Percentiles rank a stretch among this genome's conserved stretches.
These are phyloP conservation scores for Drosophila serrata DNA, from an alignment of 1,140 invertebrate species.

Conservation along the genomic window DNA sequence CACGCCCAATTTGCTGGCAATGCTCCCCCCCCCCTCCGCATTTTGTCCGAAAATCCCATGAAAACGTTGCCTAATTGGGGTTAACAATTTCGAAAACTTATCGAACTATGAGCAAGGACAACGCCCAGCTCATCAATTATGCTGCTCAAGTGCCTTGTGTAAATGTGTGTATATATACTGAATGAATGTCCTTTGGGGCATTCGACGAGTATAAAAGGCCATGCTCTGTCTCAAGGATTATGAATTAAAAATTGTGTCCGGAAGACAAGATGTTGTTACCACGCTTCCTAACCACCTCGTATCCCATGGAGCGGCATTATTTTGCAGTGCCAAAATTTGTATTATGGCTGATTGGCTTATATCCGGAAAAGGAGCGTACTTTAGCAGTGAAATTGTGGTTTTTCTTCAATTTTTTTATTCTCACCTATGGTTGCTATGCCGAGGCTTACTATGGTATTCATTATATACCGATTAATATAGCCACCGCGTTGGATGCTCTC, in stretches of 20 bases:
- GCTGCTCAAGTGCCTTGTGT: conserved; percentile 20
- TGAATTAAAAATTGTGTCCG: conserved; percentile 43
- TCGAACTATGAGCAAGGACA: conserved; percentile 58
- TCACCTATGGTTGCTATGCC: conserved; percentile 72
- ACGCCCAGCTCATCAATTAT: conserved; percentile 73
- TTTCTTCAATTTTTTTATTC: conserved; percentile 71
- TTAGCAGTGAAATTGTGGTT: conserved; percentile 52
- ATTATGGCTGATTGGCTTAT: conserved; percentile 67
- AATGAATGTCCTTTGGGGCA: conserved; percentile 21
- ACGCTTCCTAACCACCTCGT: conserved; percentile 58
- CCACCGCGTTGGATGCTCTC: conserved; percentile 66
- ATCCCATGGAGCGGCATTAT: conserved; percentile 68
- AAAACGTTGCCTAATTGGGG: conserved; percentile 70
- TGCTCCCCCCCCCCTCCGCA: conserved; percentile 17
- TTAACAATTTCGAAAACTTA: conserved; percentile 59
- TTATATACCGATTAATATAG: conserved; percentile 66
- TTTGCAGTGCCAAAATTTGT: conserved; percentile 74
- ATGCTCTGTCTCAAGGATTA: conserved; percentile 10
- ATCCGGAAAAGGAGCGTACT: conserved; percentile 70
- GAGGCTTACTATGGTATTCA: conserved; percentile 71
- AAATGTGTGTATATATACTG: neutral
- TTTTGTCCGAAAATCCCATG: neutral
- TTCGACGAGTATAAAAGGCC: conserved; percentile 39
- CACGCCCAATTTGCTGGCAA: conserved; percentile 29
- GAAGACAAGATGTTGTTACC: conserved; percentile 65